Percentiles rank a stretch among this genome's conserved stretches.
These are phyloP conservation scores for Altica lythri DNA, from an alignment of 2,888 invertebrate species.

Conservation along the genomic window DNA sequence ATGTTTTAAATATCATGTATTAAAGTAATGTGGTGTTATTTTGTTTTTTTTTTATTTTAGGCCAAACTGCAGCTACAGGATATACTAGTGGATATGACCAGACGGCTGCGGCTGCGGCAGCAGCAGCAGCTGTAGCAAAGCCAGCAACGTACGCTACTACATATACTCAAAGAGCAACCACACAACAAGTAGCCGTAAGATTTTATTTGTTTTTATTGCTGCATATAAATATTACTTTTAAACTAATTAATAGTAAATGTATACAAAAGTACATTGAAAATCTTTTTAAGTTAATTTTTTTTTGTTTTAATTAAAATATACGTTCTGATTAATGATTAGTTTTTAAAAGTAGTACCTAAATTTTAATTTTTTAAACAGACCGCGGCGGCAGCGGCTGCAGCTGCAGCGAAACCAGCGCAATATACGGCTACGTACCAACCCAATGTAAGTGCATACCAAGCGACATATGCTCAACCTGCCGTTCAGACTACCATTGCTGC, in stretches of 20 bases:
- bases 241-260: too few species aligned
- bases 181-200: constrained; percentile 55
- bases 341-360: too few species aligned
- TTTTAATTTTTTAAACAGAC: constrained; percentile 44
- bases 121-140: constrained; percentile 62
- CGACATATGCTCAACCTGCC: constrained; percentile 60
- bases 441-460: constrained; percentile 57
- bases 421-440: constrained; percentile 67
- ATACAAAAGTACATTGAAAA: too few species aligned
- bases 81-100: constrained; percentile 67
- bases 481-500: constrained; percentile 64
- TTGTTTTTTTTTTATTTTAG: too few species aligned
- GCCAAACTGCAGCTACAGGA: constrained; percentile 67
- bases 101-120: constrained; percentile 42
- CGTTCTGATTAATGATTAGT: not conserved
- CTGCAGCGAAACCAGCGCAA: constrained; percentile 61
- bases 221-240: constrained; percentile 2
- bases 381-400: constrained; percentile 51
- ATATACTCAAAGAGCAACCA: constrained; percentile 64
- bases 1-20: too few species aligned
- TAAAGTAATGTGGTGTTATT: too few species aligned
- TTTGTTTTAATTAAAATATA: too few species aligned
- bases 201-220: constrained; percentile 26
- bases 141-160: constrained; percentile 74
- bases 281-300: too few species aligned